Percentiles rank a stretch among this genome's conserved stretches.
phyloP scores from a whole-genome alignment of 2,797 vertebrate genomes.

The Clarias platycephalus region DNA sequence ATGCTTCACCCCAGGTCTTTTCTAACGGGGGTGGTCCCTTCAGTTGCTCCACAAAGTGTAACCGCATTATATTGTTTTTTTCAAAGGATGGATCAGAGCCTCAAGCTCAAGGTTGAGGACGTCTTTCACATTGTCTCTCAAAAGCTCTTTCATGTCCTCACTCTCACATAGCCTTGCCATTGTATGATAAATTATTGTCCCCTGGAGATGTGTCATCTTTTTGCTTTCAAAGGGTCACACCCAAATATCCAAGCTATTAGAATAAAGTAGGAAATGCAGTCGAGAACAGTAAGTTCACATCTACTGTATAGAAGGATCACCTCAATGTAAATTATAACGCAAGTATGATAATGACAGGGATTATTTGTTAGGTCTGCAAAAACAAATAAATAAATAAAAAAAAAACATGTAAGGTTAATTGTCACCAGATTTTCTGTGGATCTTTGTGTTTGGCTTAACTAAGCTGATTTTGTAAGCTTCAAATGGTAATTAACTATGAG shows the following conservation, averaged over 20 bases:
- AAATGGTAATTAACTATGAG: constrained; percentile 18
- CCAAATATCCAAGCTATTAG: neutral
- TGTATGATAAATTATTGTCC: constrained; percentile 29
- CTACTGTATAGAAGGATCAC: neutral
- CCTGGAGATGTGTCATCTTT: neutral
- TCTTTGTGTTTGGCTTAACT: neutral
- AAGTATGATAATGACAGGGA: neutral
- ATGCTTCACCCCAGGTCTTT: constrained; percentile 13
- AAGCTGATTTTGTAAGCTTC: constrained; percentile 1
- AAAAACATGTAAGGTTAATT: constrained; percentile 10
- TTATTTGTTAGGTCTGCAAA: neutral
- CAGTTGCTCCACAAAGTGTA: neutral
- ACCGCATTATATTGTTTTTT: constrained; percentile 7
- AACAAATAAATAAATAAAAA: neutral
- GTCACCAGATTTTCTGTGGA: neutral
- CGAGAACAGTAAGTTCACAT: constrained; percentile 34
- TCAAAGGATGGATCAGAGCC: constrained; percentile 1
- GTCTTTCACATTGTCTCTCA: constrained; percentile 4
- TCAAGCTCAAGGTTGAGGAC: constrained; percentile 30
- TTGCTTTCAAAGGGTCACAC: constrained; percentile 26
- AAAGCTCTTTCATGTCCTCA: constrained; percentile 27
- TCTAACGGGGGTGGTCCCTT: constrained; percentile 11
- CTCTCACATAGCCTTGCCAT: constrained; percentile 12
- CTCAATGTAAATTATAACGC: neutral
- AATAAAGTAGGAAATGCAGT: constrained; percentile 23